Evolutionary conservation across 2,113 vertebrate species (phyloP).

Genomic region (Corythornis madagascariensis): DNA sequence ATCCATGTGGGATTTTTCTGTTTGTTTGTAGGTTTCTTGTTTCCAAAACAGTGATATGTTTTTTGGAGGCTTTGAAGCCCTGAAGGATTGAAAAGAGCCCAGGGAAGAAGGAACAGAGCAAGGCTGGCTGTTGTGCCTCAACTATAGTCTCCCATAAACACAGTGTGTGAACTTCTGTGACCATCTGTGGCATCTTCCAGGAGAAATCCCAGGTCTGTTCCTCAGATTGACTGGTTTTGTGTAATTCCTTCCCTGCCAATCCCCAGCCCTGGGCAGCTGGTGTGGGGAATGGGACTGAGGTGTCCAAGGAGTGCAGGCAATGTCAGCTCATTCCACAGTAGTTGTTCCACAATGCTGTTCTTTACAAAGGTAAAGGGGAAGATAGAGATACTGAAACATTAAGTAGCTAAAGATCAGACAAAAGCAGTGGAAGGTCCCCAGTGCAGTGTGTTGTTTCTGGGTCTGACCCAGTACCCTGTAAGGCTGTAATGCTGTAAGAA

Average conservation of each 20-base stretch:
- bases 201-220: not conserved
- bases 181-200: not conserved
- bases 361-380: not conserved
- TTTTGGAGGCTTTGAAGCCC: not conserved
- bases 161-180: not conserved
- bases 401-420: not conserved
- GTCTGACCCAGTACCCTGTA: not conserved
- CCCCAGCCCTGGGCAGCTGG: not conserved
- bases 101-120: not conserved
- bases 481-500: not conserved
- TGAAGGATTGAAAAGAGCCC: not conserved
- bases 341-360: not conserved
- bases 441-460: not conserved
- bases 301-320: not conserved
- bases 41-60: not conserved
- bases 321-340: not conserved
- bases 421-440: not conserved
- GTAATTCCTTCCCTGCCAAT: not conserved
- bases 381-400: not conserved
- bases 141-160: not conserved
- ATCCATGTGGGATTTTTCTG: not conserved
- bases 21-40: not conserved
- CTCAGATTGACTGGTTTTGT: not conserved
- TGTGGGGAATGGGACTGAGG: not conserved
- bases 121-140: not conserved